phyloP scores from a whole-genome alignment of 2,888 invertebrate species.

The Erpobdella octoculata region DNA sequence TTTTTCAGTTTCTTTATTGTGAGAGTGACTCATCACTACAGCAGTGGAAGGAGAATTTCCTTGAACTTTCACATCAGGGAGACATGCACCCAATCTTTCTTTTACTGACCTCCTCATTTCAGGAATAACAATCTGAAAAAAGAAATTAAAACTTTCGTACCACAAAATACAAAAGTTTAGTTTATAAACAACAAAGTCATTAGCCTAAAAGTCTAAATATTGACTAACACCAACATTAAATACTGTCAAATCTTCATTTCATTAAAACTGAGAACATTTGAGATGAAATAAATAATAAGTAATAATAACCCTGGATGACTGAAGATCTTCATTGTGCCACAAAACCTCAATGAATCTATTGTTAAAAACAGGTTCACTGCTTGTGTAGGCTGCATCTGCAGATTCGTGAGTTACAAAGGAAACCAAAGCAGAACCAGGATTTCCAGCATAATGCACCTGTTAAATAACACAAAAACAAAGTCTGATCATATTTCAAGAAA shows the following conservation, averaged over 20 bases:
- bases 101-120: conserved; percentile 5
- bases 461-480: too few species aligned
- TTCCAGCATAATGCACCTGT: conserved; percentile 13
- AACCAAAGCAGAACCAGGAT: conserved; percentile 49
- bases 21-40: too few species aligned
- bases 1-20: too few species aligned
- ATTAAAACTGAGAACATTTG: too few species aligned
- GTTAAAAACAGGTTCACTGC: conserved; percentile 91
- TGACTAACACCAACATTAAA: too few species aligned
- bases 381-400: conserved; percentile 85
- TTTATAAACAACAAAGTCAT: conserved; percentile 2
- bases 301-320: neutral
- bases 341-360: conserved; percentile 95
- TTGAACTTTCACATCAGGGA: neutral
- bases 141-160: neutral
- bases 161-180: neutral
- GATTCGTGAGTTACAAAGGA: conserved; percentile 82
- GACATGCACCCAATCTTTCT: neutral
- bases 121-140: neutral
- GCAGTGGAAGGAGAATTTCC: too few species aligned
- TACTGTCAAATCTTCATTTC: too few species aligned
- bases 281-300: neutral
- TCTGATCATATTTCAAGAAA: neutral
- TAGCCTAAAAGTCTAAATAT: too few species aligned
- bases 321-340: conserved; percentile 66